phyloP scores from a whole-genome alignment of 2,113 vertebrate genomes.

The Galbula dea region DNA sequence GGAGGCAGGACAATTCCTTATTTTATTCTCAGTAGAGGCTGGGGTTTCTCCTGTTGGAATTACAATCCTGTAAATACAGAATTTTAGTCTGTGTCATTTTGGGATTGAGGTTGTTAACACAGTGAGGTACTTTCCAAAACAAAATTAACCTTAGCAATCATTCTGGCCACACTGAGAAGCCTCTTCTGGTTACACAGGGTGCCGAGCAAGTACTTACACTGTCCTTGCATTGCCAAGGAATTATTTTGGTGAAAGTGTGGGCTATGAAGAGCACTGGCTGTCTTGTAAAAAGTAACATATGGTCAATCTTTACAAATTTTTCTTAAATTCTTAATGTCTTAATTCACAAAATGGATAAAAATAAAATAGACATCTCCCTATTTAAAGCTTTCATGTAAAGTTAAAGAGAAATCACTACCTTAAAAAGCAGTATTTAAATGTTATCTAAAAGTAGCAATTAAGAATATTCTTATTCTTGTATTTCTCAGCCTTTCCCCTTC shows the following conservation, averaged over 20 bases:
- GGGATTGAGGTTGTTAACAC: not conserved
- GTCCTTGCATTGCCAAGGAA: not conserved
- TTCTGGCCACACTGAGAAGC: not conserved
- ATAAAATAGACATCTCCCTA: not conserved
- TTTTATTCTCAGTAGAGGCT: not conserved
- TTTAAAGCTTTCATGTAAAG: not conserved
- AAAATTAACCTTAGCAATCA: not conserved
- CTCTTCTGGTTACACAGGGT: not conserved
- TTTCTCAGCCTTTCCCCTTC: not conserved
- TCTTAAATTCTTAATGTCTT: not conserved
- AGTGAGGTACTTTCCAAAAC: not conserved
- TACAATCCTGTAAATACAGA: not conserved
- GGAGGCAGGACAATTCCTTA: not conserved
- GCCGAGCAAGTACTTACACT: not conserved
- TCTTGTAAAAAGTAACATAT: not conserved
- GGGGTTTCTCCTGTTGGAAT: not conserved
- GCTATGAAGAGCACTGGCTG: not conserved
- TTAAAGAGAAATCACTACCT: not conserved
- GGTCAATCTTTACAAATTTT: not conserved
- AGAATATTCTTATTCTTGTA: not conserved
- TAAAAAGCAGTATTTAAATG: not conserved
- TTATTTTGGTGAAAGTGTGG: not conserved
- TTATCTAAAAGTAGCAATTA: not conserved
- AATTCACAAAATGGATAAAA: not conserved
- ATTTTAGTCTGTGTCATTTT: not conserved